Evolutionary conservation across 2,113 vertebrate genomes (phyloP).

Genomic region (Silurus asotus): DNA sequence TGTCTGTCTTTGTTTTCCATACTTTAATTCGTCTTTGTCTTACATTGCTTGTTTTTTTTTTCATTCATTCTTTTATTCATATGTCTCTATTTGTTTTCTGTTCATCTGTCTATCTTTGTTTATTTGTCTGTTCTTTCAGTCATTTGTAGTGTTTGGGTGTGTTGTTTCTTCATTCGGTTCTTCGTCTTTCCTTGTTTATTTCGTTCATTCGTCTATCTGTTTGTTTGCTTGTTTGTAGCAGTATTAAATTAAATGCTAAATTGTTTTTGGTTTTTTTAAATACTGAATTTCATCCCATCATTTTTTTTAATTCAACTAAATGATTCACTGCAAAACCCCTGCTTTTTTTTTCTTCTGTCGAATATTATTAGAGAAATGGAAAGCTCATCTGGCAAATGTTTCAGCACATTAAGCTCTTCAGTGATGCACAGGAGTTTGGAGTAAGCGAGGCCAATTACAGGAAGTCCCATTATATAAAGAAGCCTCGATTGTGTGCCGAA

Average conservation of each 20-base stretch:
- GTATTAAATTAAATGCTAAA: background rate
- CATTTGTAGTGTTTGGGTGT: background rate
- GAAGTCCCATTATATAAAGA: conserved; percentile 27
- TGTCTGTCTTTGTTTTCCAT: background rate
- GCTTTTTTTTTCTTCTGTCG: background rate
- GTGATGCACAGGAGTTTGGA: conserved; percentile 8
- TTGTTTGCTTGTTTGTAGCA: background rate
- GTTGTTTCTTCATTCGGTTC: background rate
- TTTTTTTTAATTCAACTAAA: background rate
- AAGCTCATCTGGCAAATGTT: conserved; percentile 18
- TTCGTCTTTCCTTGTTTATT: background rate
- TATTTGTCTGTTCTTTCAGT: background rate
- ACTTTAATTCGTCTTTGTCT: no score
- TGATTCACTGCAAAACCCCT: background rate
- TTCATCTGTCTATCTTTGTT: background rate
- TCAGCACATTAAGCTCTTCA: conserved; percentile 39
- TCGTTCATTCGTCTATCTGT: background rate
- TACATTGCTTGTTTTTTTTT: background rate
- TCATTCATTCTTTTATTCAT: background rate
- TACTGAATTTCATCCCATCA: background rate
- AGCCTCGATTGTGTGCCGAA: background rate
- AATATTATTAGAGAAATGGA: conserved; percentile 11
- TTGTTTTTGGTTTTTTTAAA: background rate
- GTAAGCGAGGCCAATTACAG: conserved; percentile 25
- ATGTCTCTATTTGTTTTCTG: background rate